These are phyloP conservation scores for Brachynemurus nebulosus DNA, from an alignment of 2,888 invertebrate genomes.

Conservation along the genomic window DNA sequence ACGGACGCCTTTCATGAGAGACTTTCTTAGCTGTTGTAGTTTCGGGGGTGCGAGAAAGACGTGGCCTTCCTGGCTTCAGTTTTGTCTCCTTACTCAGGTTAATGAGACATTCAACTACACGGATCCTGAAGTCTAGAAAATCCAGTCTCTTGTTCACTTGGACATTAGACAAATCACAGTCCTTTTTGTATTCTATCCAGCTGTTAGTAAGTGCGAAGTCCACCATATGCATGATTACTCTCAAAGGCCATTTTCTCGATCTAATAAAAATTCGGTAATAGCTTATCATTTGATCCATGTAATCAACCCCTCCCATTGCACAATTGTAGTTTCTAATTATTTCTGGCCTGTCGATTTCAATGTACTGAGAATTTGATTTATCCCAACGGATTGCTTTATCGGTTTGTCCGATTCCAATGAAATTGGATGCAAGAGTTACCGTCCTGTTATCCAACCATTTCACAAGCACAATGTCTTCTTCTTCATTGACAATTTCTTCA, in stretches of 20 bases:
- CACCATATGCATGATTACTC: conserved; percentile 17
- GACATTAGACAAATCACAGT: no score
- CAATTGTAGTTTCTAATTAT: conserved; percentile 19
- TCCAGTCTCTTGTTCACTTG: no score
- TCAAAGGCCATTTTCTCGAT: conserved; percentile 17
- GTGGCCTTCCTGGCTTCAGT: no score
- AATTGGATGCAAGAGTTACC: conserved; percentile 18
- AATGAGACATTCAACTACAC: no score
- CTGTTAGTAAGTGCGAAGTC: no score
- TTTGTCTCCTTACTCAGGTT: no score
- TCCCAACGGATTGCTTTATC: conserved; percentile 19
- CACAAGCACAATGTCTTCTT: conserved; percentile 10
- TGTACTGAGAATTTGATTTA: conserved; percentile 16
- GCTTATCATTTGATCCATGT: conserved; percentile 20
- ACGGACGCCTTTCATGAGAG: no score
- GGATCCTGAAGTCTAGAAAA: no score
- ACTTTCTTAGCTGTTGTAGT: no score
- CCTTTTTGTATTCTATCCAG: no score
- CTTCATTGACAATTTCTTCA: conserved; percentile 15
- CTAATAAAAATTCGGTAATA: conserved; percentile 20
- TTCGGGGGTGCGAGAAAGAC: no score
- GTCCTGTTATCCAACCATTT: conserved; percentile 20
- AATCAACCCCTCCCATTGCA: conserved; percentile 23
- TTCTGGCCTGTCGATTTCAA: conserved; percentile 18
- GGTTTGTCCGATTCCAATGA: conserved; percentile 15